Base-by-base conservation (phyloP, 2,113 vertebrate genomes). In the Dryoscopus gambensis region DNA sequence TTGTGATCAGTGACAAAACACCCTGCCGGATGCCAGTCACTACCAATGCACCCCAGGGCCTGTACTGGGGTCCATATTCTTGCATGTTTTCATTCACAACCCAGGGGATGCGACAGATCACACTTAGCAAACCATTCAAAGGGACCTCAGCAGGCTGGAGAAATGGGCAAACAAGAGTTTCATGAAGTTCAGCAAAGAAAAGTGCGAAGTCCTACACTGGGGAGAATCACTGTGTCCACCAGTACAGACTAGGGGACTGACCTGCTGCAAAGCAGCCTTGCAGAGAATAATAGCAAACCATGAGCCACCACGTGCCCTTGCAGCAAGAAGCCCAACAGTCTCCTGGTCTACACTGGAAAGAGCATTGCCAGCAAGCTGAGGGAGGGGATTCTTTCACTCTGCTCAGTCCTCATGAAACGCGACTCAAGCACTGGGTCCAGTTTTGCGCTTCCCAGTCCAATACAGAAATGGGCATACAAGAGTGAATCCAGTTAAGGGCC, bases 261-360 rank as follows among this genome's bases (percentile, higher is more conserved):
- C 7, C 49, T 52, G n/a, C 40, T 18, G 25, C 78, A 79, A 20
- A 85, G 37, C 39, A 65, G 55, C 47, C 69, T 22, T 2, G n/a
- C 53, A 33, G 47, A 35, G 39, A 82, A 37, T 1, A 8, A 7
- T 0, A 33, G 33, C 27, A 37, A 57, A 30, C 14, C 16, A 1
- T 0, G 17, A 84, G 44, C 47, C 49, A 24, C 56, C 9, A 2
- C 0, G 1, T 4, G 23, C n/a, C 33, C 57, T 14, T 6, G 39
- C 1, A 4, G 79, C 67, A 84, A 70, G 47, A 1, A 47, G 14
- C 20, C 16, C 12, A 17, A 23, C 21, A 68, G 28, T 3, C 28
- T 80, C 50, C 59, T 10, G 15, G 15, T 33, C 31, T 75, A 39
- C 35, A 13, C 17, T 14, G 60, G n/a, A n/a, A 85, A 64, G 4